A percentile compares a stretch with the other conserved stretches of the same genome.
Evolutionary conservation across 92 coral and sea anemone genomes (phyloP).

Genomic region (Zoanthus sociatus): DNA sequence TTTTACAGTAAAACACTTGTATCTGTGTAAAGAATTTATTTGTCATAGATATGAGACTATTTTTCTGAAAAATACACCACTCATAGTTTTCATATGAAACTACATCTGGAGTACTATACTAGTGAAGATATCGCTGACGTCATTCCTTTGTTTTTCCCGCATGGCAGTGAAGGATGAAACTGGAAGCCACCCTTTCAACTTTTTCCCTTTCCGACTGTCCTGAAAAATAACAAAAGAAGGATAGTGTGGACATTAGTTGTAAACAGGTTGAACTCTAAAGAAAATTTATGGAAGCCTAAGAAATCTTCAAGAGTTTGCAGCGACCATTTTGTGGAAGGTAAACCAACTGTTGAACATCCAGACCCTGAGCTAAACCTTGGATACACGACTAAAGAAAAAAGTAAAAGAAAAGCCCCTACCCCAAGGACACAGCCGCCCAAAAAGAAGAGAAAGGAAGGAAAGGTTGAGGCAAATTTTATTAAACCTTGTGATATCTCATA

Average conservation of each 20-base stretch:
- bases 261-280: conserved; percentile 35
- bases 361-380: conserved; percentile 34
- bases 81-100: too few relatives aligned
- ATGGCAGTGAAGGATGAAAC: conserved; percentile 52
- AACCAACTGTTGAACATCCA: conserved; percentile 41
- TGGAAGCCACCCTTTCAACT: conserved; percentile 71
- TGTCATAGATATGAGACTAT: too few relatives aligned
- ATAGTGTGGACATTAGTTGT: conserved; percentile 24
- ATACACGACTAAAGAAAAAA: neutral
- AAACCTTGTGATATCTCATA: neutral
- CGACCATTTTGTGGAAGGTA: conserved; percentile 43
- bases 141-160: neutral
- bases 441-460: conserved; percentile 15
- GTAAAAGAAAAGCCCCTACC: conserved; percentile 15
- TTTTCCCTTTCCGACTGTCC: conserved; percentile 64
- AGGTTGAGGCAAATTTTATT: neutral
- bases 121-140: too few relatives aligned
- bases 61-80: too few relatives aligned
- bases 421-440: conserved; percentile 1
- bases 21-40: too few relatives aligned
- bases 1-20: too few relatives aligned
- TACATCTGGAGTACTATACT: too few relatives aligned
- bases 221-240: conserved; percentile 41
- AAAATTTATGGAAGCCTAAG: conserved; percentile 30
- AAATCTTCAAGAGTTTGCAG: conserved; percentile 46